Evolutionary conservation across 2,888 invertebrate genomes (phyloP).

Genomic region (Heteropelma amictum): DNA sequence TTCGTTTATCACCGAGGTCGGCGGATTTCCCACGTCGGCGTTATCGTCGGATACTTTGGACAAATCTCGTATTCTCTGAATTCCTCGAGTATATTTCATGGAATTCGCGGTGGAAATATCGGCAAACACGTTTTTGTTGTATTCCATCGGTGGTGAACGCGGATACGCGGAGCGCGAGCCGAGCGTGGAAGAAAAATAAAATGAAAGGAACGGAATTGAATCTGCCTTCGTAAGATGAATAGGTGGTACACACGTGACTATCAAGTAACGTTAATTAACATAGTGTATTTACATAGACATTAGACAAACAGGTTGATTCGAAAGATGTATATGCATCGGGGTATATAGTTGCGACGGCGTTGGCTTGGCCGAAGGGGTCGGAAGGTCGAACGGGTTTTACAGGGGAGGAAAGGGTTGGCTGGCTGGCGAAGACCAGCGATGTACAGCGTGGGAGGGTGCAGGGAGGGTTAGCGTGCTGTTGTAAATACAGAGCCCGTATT

Average conservation of each 20-base stretch:
- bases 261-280: constrained; percentile 72
- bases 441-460: constrained; percentile 62
- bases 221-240: constrained; percentile 66
- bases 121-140: background rate
- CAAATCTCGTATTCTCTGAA: too few species aligned
- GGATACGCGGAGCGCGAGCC: background rate
- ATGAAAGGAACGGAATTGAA: constrained; percentile 13
- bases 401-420: constrained; percentile 17
- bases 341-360: constrained; percentile 31
- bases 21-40: too few species aligned
- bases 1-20: too few species aligned
- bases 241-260: constrained; percentile 72
- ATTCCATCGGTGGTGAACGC: background rate
- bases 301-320: constrained; percentile 76
- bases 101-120: too few species aligned
- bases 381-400: constrained; percentile 22
- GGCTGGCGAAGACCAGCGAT: background rate
- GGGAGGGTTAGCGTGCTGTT: constrained; percentile 71
- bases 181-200: constrained; percentile 1
- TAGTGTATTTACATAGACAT: constrained; percentile 76
- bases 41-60: too few species aligned
- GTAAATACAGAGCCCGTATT: constrained; percentile 71
- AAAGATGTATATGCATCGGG: constrained; percentile 70
- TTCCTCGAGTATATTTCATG: too few species aligned
- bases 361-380: constrained; percentile 17